phyloP scores from a whole-genome alignment of 1,140 invertebrate genomes.

The Lethrus apterus region DNA sequence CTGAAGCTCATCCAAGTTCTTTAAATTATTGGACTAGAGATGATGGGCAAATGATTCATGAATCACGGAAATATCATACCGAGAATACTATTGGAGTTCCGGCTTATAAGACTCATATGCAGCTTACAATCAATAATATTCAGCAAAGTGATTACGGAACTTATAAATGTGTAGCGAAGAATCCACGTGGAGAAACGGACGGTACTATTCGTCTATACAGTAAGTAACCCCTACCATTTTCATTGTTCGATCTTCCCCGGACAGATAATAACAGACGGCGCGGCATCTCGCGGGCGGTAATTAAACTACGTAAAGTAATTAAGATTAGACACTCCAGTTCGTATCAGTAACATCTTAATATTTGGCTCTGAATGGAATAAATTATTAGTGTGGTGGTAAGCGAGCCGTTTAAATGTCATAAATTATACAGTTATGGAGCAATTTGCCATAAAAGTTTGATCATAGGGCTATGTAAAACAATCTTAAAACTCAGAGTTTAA shows the following conservation, averaged over 20 bases:
- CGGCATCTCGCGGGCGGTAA: constrained; percentile 22
- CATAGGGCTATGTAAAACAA: constrained; percentile 14
- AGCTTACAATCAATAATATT: constrained; percentile 66
- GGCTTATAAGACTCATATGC: constrained; percentile 79
- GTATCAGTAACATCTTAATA: constrained; percentile 34
- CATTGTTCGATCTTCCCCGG: constrained; percentile 20
- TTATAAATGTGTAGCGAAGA: constrained; percentile 90
- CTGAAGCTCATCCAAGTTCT: constrained; percentile 83
- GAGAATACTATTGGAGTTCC: constrained; percentile 59
- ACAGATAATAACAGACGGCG: constrained; percentile 22
- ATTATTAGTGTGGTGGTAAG: constrained; percentile 26
- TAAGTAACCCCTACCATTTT: constrained; percentile 51
- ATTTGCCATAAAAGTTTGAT: constrained; percentile 32
- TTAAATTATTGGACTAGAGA: constrained; percentile 88
- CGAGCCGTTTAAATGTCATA: constrained; percentile 24
- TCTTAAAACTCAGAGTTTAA: constrained; percentile 1
- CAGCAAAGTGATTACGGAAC: constrained; percentile 72
- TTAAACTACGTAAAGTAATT: constrained; percentile 33
- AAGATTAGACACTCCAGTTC: constrained; percentile 29
- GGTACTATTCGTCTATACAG: constrained; percentile 84
- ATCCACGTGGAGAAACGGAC: constrained; percentile 86
- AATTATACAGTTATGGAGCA: constrained; percentile 33
- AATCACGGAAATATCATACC: constrained; percentile 71
- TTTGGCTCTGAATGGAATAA: constrained; percentile 32
- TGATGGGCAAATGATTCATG: constrained; percentile 82